Percentiles rank a stretch among this genome's conserved stretches.
phyloP scores from a whole-genome alignment of 2,113 vertebrate genomes.

The Petrocephalus microphthalmus region DNA sequence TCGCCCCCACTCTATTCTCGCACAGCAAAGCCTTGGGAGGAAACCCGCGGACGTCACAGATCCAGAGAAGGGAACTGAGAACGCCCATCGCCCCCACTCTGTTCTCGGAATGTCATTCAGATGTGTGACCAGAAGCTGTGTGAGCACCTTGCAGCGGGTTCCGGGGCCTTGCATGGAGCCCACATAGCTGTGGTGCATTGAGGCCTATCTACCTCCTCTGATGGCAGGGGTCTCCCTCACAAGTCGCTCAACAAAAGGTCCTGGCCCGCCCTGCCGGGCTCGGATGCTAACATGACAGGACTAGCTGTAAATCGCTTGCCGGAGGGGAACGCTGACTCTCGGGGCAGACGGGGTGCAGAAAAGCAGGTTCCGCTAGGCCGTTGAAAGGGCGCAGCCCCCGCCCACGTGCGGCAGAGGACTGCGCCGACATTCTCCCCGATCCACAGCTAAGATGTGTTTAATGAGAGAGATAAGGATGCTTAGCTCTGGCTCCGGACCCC shows the following conservation, averaged over 20 bases:
- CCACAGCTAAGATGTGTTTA: constrained; percentile 24
- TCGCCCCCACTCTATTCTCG: background rate
- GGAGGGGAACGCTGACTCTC: background rate
- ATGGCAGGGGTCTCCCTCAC: background rate
- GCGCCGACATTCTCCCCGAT: constrained; percentile 17
- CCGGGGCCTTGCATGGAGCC: background rate
- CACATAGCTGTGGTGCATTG: background rate
- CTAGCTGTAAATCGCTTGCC: background rate
- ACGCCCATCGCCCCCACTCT: background rate
- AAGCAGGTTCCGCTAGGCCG: background rate
- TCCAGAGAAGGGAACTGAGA: background rate
- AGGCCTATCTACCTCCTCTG: background rate
- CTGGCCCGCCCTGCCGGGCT: background rate
- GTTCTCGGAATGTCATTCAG: background rate
- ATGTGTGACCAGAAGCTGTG: background rate
- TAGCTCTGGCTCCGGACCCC: constrained; percentile 2
- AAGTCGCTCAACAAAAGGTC: background rate
- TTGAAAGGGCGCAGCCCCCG: background rate
- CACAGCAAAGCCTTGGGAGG: background rate
- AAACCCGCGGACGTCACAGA: background rate
- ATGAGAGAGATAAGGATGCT: constrained; percentile 12
- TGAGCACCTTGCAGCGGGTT: background rate
- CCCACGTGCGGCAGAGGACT: constrained; percentile 19
- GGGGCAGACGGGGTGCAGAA: background rate
- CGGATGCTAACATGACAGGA: background rate